Evolutionary conservation across 1,140 invertebrate genomes (phyloP).

Genomic region (Choristoneura fumiferana): DNA sequence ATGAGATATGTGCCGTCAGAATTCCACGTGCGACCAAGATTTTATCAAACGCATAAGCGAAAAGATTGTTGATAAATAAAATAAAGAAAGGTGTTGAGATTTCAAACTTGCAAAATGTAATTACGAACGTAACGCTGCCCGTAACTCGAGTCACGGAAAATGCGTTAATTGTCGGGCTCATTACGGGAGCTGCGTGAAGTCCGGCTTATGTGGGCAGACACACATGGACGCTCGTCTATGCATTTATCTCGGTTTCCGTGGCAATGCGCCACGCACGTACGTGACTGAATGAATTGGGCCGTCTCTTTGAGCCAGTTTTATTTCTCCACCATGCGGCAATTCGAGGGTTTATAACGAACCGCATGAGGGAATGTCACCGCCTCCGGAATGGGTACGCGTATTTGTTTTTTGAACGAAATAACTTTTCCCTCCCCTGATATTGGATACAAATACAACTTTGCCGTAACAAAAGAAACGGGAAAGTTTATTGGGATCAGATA

Average conservation of each 20-base stretch:
- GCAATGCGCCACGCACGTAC: conserved; percentile 23
- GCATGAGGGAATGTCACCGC: conserved; percentile 26
- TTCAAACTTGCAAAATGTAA: conserved; percentile 9
- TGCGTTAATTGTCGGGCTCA: conserved; percentile 6
- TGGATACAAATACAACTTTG: conserved; percentile 22
- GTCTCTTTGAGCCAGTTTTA: conserved; percentile 27
- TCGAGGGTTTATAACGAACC: conserved; percentile 35
- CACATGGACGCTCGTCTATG: neutral
- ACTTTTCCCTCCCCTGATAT: conserved; percentile 23
- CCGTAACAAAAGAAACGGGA: conserved; percentile 3
- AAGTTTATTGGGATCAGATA: conserved; percentile 10
- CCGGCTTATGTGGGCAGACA: neutral
- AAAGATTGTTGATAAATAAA: conserved; percentile 8
- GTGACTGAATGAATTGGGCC: conserved; percentile 34
- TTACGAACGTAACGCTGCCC: conserved; percentile 2
- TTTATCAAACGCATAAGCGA: neutral
- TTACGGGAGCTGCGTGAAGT: conserved; percentile 8
- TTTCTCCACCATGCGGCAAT: conserved; percentile 26
- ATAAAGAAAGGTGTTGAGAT: conserved; percentile 8
- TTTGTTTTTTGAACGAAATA: conserved; percentile 29
- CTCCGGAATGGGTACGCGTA: conserved; percentile 19
- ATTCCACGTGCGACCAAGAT: neutral
- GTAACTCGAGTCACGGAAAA: conserved; percentile 4
- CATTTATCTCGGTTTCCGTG: conserved; percentile 16
- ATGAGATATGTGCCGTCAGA: neutral